These are phyloP conservation scores for Tetraodon nigroviridis DNA, from an alignment of 2,113 vertebrate species.

Conservation along the genomic window DNA sequence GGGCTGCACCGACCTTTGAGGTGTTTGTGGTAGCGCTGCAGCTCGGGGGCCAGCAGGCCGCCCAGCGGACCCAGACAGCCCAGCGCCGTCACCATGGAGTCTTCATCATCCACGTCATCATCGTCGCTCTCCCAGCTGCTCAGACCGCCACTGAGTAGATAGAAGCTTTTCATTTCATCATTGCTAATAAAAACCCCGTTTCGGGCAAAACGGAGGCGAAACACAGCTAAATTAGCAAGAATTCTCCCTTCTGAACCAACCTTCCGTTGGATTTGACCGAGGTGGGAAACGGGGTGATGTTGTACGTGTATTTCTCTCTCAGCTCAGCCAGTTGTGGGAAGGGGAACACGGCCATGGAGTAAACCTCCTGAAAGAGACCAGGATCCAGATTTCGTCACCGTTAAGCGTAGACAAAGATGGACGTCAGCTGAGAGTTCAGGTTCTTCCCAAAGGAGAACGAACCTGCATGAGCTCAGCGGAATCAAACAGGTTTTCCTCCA, in stretches of 20 bases:
- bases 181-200: neutral
- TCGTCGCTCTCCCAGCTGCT: constrained; percentile 90
- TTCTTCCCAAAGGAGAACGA: no score
- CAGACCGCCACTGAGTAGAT: constrained; percentile 60
- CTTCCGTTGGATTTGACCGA: constrained; percentile 82
- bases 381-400: neutral
- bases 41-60: constrained; percentile 87
- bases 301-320: constrained; percentile 98
- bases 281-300: constrained; percentile 95
- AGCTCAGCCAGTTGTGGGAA: constrained; percentile 94
- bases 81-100: constrained; percentile 81
- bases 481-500: constrained; percentile 87
- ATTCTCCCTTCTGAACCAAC: constrained; percentile 56
- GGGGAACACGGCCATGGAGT: constrained; percentile 93
- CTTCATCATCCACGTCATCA: constrained; percentile 90
- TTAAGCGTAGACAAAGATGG: neutral
- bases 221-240: no score
- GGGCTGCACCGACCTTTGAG: constrained; percentile 81
- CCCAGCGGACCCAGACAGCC: constrained; percentile 93
- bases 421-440: no score
- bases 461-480: constrained; percentile 96
- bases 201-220: neutral
- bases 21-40: constrained; percentile 91
- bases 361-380: constrained; percentile 82
- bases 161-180: neutral